Conservation (phyloP, 2,888 invertebrate species). For the Euzophera pinguis region DNA sequence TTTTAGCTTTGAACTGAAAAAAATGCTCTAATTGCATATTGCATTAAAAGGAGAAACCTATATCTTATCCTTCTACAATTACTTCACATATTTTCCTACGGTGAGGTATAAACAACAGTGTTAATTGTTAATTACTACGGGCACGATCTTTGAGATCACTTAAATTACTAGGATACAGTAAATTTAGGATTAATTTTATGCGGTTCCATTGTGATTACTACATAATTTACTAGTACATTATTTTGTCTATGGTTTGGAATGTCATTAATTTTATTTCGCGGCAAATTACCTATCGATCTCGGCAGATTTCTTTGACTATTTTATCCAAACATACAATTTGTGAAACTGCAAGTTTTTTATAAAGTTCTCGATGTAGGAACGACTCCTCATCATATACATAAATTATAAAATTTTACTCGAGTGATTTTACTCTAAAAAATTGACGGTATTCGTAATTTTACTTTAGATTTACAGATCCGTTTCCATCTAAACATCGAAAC, state of each 20-base stretch:
- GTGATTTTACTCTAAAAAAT: constrained; percentile 6
- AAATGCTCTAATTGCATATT: too few species aligned
- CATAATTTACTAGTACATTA: background rate
- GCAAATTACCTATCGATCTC: too few species aligned
- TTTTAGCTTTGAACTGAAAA: too few species aligned
- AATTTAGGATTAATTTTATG: background rate
- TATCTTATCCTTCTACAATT: too few species aligned
- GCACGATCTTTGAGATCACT: background rate
- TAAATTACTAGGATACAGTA: background rate
- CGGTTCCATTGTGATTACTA: background rate
- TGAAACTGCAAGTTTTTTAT: too few species aligned
- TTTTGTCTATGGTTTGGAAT: background rate
- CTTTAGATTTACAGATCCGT: background rate
- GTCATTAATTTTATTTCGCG: too few species aligned
- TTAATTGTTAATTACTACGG: background rate
- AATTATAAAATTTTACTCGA: background rate
- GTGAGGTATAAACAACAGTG: background rate
- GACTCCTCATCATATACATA: background rate
- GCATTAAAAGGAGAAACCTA: too few species aligned
- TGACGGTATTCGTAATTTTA: background rate
- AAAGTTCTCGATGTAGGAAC: too few species aligned
- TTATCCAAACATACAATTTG: too few species aligned
- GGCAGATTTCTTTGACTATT: too few species aligned
- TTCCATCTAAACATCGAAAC: constrained; percentile 19
- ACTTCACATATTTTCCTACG: background rate